Conservation (phyloP, 1,140 invertebrate species). For the Saxidomus purpurata region DNA sequence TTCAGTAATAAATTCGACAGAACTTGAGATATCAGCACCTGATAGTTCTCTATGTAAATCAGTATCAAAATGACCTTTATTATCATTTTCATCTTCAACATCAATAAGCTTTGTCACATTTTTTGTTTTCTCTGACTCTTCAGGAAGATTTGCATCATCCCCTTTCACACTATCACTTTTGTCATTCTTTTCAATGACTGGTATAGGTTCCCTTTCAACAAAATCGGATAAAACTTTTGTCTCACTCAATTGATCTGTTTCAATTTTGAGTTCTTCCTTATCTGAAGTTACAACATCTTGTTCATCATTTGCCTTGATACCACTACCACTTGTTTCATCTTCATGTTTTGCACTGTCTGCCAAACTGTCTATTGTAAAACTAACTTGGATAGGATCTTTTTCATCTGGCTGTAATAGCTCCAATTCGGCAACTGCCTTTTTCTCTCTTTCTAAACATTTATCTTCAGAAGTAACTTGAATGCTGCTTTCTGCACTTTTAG, state of each 20-base stretch:
- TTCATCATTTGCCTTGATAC: neutral
- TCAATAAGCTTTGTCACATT: neutral
- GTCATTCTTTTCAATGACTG: neutral
- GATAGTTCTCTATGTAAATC: neutral
- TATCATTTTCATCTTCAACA: neutral
- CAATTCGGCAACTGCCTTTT: neutral
- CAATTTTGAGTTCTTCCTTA: no score
- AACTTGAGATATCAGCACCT: conserved; percentile 56
- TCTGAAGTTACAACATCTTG: no score
- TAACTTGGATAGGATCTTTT: neutral
- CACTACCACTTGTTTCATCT: neutral
- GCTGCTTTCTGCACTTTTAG: no score
- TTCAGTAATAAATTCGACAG: conserved; percentile 59
- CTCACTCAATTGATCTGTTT: no score
- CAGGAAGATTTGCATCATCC: neutral
- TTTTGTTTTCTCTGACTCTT: conserved; percentile 1
- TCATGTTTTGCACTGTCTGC: neutral
- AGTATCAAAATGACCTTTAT: neutral
- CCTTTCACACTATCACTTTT: neutral
- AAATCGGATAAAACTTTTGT: neutral
- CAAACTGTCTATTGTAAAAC: neutral
- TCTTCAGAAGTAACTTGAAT: no score
- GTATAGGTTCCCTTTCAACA: neutral
- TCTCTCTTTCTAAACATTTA: neutral
- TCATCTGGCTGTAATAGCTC: neutral